Percentiles rank a stretch among this genome's conserved stretches.
These are phyloP conservation scores for Clarias macrocephalus DNA, from an alignment of 2,113 vertebrate genomes.

Conservation along the genomic window DNA sequence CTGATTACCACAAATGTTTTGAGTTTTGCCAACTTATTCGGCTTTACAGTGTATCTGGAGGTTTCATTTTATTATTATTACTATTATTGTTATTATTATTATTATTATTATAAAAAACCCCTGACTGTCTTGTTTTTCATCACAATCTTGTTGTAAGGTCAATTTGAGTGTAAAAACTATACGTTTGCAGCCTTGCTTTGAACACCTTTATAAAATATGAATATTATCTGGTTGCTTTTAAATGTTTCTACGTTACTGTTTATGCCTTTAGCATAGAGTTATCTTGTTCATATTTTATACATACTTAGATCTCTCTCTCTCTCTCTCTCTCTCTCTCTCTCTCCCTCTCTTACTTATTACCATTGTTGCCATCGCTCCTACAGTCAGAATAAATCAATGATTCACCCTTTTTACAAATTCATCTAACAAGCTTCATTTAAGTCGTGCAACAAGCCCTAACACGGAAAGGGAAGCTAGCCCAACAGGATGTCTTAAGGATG, in stretches of 20 bases:
- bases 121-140: neutral
- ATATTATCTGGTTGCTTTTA: neutral
- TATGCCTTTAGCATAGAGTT: neutral
- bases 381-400: neutral
- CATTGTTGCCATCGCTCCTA: neutral
- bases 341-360: neutral
- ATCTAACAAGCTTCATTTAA: neutral
- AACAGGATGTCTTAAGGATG: neutral
- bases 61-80: neutral
- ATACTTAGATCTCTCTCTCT: neutral
- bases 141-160: neutral
- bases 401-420: neutral
- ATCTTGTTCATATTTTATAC: no score
- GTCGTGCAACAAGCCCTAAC: neutral
- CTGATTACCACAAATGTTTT: no score
- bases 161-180: neutral
- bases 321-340: neutral
- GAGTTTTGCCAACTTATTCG: no score
- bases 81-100: neutral
- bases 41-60: no score
- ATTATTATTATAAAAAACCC: neutral
- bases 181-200: neutral
- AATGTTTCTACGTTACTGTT: neutral
- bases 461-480: neutral
- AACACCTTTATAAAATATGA: neutral